These are phyloP conservation scores for Ctena decussata DNA, from an alignment of 2,888 invertebrate genomes.

Conservation along the genomic window DNA sequence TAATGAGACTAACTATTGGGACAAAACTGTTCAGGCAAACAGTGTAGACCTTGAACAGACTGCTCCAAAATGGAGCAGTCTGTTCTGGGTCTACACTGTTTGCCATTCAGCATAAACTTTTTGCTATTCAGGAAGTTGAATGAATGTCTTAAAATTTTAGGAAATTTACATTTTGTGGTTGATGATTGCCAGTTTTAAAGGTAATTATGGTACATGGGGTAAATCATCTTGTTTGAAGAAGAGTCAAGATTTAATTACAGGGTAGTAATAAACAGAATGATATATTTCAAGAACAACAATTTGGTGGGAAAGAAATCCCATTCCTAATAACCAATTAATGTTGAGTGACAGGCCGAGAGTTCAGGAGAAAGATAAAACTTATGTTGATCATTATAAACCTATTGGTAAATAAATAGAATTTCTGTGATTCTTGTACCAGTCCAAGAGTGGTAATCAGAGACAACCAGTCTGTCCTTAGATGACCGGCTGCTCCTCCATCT, in stretches of 20 bases:
- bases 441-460: constrained; percentile 3
- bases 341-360: constrained; percentile 12
- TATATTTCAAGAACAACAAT: constrained; percentile 7
- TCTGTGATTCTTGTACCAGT: constrained; percentile 1
- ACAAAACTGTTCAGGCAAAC: too few relatives aligned
- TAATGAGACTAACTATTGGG: too few relatives aligned
- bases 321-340: constrained; percentile 7
- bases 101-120: too few relatives aligned
- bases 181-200: too few relatives aligned
- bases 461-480: constrained; percentile 6
- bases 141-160: too few relatives aligned
- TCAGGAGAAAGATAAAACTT: constrained; percentile 4
- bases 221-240: not conserved
- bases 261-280: not conserved
- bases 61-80: too few relatives aligned
- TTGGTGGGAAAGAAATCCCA: constrained; percentile 9
- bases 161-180: too few relatives aligned
- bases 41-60: too few relatives aligned
- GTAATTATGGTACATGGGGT: too few relatives aligned
- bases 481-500: not conserved
- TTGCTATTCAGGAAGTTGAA: too few relatives aligned
- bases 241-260: not conserved
- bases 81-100: too few relatives aligned
- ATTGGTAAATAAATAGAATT: constrained; percentile 5
- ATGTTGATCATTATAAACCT: constrained; percentile 13